These are phyloP conservation scores for Pedionomus torquatus DNA, from an alignment of 2,113 vertebrate genomes.

Conservation along the genomic window DNA sequence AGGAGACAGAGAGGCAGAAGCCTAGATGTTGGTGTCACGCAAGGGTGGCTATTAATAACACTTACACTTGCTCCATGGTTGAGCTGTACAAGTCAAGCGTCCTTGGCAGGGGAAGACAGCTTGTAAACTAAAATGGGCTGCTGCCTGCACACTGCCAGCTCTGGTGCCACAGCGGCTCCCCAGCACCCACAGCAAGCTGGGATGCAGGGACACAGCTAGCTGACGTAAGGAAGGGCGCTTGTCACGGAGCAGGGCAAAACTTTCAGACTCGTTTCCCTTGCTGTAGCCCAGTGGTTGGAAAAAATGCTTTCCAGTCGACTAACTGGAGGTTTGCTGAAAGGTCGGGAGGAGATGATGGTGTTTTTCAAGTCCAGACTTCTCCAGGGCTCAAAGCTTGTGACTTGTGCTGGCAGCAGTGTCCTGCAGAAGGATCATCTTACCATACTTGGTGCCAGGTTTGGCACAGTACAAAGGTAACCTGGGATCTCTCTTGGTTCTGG, in stretches of 20 bases:
- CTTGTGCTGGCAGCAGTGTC: neutral
- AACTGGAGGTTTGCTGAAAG: slow-evolving; percentile 8
- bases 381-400: neutral
- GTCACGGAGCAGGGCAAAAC: neutral
- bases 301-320: slow-evolving; percentile 38
- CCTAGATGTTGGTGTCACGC: neutral
- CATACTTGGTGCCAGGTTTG: neutral
- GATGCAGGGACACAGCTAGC: neutral
- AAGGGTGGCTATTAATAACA: slow-evolving; percentile 34
- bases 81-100: neutral
- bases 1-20: neutral
- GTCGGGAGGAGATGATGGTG: neutral
- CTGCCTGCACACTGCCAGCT: neutral
- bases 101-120: neutral
- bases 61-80: neutral
- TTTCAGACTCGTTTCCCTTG: neutral
- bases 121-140: neutral
- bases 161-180: neutral
- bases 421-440: neutral
- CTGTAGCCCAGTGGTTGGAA: neutral
- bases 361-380: neutral
- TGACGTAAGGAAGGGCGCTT: neutral
- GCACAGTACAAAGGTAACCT: neutral
- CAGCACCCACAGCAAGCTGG: neutral
- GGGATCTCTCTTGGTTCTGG: neutral